Evolutionary conservation across 2,113 vertebrate species (phyloP), one percentile per base, ranked within the genome.

Genomic region (Daubentonia madagascariensis): DNA sequence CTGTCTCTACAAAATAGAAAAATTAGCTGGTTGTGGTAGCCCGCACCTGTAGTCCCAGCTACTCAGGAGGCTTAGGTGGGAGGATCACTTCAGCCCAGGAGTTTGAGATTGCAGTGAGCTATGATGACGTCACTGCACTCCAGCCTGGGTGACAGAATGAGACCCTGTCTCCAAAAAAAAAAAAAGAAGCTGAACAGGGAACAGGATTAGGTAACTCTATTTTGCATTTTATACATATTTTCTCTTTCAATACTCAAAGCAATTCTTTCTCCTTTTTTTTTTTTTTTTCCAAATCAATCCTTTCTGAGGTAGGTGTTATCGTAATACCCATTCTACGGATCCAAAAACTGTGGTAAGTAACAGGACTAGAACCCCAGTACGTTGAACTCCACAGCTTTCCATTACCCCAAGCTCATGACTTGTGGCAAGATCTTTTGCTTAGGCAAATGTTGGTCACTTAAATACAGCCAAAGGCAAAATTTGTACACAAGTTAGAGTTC

Each of bases 381-480:
- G 14, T 10, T 43, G 40, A 50, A 37, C 16, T 32, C 72, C n/a
- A n/a, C 16, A 63, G 70, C 48, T 94, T 84, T 54, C 70, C 40
- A 32, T 25, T n/a, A 8, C 37, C 80, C 85, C 52, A 11, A 40
- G 37, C 50, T 95, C 80, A 68, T 11, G 12, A 22, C 85, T 78
- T 61, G 18, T 43, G 35, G 40, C 52, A 61, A 89, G 37, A 84
- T 17, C 61, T 85, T 85, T 57, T 57, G 54, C 75, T 87, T 85
- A 78, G 75, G 48, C 61, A 96, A 88, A 88, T 54, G 40, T 14
- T 81, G 63, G 9, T 80, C 67, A 65, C 76, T 79, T 68, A 79
- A 93, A 85, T 63, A 93, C 43, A 30, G 73, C 78, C 90, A 65
- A 92, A 78, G 48, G 48, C 67, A 80, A 83, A 85, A 96, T 79